Evolutionary conservation across 2,888 invertebrate genomes (phyloP), one percentile per base, ranked within the genome.

Genomic region (Drosophila sordidapex): DNA sequence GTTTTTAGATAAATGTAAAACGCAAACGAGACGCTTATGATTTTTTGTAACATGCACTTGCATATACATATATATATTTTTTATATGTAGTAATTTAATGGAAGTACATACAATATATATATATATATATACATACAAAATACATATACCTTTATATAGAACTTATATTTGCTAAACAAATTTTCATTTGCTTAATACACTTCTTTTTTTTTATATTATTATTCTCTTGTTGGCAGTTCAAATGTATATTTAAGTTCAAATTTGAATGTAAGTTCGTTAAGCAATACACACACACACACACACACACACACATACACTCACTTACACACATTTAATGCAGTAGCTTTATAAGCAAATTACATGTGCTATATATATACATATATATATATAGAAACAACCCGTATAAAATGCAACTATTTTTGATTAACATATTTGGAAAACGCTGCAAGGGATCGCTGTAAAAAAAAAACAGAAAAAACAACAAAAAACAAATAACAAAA

Each of bases 1-100:
- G n/a, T 15, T 54, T 52, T 52, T 61, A 67, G 46, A 58, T 67
- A 70, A 60, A 74, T 76, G 58, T 68, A 83, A 81, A 89, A 87
- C 67, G 85, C 84, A 87, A 85, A 87, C 84, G 87, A 86, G 84
- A 89, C 89, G 85, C 85, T 86, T 86, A 86, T 86, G 84, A 87
- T 86, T 86, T 87, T 83, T 57, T 83, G 38, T 69, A 70, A 70
- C 64, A 56, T 48, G 57, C 67, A 76, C 57, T 69, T 70, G 70
- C 72, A 77, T 70, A 82, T 56, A 74, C 73, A 75, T 65, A 69
- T 65, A 69, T 65, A 69, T 71, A 73, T 85, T 77, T 78, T 71
- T 74, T 70, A 86, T 83, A 83, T 79, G 75, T 80, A 65, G 59
- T 63, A 80, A 56, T 69, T 69, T 69, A 82, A 81, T 48, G 33